Conservation (phyloP, 2,888 invertebrate species). For the Allolobophora icterica region DNA sequence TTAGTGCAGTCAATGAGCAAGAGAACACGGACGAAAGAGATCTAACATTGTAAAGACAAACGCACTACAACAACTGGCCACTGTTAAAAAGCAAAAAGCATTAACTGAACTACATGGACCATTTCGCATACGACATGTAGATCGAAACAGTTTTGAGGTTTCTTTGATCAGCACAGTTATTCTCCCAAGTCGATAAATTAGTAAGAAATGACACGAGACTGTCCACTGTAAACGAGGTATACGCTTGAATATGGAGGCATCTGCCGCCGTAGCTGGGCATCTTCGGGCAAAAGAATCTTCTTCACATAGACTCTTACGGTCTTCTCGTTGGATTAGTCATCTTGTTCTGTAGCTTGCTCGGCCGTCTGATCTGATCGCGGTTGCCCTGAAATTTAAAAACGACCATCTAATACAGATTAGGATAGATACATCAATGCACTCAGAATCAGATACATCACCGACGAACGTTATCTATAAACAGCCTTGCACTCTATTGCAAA, state of each 20-base stretch:
- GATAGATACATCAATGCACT: background rate
- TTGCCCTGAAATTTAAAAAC: background rate
- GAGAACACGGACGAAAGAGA: background rate
- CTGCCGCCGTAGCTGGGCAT: background rate
- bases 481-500: too few species aligned
- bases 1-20: background rate
- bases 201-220: background rate
- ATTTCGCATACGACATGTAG: background rate
- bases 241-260: background rate
- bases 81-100: background rate
- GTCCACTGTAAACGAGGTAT: background rate
- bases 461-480: too few species aligned
- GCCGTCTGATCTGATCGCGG: background rate
- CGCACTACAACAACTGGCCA: background rate
- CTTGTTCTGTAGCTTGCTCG: background rate
- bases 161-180: background rate
- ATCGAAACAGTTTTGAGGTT: background rate
- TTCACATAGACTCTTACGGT: too few species aligned
- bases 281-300: background rate
- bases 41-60: background rate
- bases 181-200: background rate
- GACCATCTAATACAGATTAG: background rate
- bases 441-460: background rate
- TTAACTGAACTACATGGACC: background rate
- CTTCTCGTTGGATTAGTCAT: background rate